Percentiles rank a stretch among this genome's conserved stretches.
These are phyloP conservation scores for Channallabes apus DNA, from an alignment of 2,797 vertebrate genomes.

Conservation along the genomic window DNA sequence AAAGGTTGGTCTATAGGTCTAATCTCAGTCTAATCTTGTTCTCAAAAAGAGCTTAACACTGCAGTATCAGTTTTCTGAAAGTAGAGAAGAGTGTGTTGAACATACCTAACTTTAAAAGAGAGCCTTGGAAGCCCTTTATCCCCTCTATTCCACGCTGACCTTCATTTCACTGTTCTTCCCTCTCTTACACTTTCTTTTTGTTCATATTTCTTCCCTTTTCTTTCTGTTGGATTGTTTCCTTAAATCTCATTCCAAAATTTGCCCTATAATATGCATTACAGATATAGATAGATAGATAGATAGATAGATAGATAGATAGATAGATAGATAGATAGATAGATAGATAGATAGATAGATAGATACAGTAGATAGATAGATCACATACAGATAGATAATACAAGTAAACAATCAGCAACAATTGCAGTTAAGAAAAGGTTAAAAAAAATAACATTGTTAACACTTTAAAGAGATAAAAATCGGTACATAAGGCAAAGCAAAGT, in stretches of 20 bases:
- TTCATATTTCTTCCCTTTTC: neutral
- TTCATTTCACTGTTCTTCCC: constrained; percentile 14
- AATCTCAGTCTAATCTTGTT: neutral
- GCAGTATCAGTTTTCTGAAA: neutral
- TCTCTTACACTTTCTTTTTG: neutral
- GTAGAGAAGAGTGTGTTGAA: constrained; percentile 13
- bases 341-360: too few relatives aligned
- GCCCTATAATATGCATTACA: neutral
- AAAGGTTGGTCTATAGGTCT: neutral
- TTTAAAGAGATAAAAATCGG: too few relatives aligned
- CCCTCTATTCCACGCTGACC: constrained; percentile 32
- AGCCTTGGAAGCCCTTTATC: constrained; percentile 33
- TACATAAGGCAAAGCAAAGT: too few relatives aligned
- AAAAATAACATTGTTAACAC: too few relatives aligned
- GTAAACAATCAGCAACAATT: too few relatives aligned
- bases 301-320: too few relatives aligned
- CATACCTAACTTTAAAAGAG: constrained; percentile 32
- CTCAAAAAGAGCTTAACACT: neutral
- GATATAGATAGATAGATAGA: neutral
- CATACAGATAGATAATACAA: too few relatives aligned
- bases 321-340: too few relatives aligned
- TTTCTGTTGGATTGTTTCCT: neutral
- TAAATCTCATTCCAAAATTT: neutral
- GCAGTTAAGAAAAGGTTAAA: too few relatives aligned
- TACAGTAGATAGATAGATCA: too few relatives aligned